These are phyloP conservation scores for Acanthosepion lycidas DNA, from an alignment of 2,888 invertebrate species.

Conservation along the genomic window DNA sequence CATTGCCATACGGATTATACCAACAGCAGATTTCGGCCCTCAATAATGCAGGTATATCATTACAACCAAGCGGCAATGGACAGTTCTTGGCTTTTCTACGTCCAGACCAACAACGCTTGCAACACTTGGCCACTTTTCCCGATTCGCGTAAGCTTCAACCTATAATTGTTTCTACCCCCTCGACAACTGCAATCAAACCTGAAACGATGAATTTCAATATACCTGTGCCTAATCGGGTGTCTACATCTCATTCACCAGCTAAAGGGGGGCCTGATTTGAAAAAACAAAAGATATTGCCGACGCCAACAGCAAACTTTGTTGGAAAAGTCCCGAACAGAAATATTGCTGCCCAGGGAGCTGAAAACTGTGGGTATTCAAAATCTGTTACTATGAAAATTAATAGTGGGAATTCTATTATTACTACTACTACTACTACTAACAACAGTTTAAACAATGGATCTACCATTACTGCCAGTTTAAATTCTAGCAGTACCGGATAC, in stretches of 20 bases:
- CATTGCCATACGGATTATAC: constrained; percentile 11
- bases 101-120: not conserved
- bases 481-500: not conserved
- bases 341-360: not conserved
- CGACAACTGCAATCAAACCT: not conserved
- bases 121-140: not conserved
- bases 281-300: not conserved
- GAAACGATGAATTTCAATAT: not conserved
- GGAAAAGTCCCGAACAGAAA: not conserved
- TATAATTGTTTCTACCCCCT: not conserved
- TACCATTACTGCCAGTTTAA: not conserved
- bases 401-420: not conserved
- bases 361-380: not conserved
- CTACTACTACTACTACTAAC: not conserved
- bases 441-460: not conserved
- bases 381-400: not conserved
- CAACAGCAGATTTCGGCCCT: not conserved
- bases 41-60: not conserved
- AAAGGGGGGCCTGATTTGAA: not conserved
- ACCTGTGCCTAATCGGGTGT: not conserved
- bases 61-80: not conserved
- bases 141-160: not conserved
- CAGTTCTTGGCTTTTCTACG: not conserved
- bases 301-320: not conserved
- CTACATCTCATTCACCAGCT: not conserved